phyloP scores from a whole-genome alignment of 2,113 vertebrate genomes.

The Entomyzon cyanotis region DNA sequence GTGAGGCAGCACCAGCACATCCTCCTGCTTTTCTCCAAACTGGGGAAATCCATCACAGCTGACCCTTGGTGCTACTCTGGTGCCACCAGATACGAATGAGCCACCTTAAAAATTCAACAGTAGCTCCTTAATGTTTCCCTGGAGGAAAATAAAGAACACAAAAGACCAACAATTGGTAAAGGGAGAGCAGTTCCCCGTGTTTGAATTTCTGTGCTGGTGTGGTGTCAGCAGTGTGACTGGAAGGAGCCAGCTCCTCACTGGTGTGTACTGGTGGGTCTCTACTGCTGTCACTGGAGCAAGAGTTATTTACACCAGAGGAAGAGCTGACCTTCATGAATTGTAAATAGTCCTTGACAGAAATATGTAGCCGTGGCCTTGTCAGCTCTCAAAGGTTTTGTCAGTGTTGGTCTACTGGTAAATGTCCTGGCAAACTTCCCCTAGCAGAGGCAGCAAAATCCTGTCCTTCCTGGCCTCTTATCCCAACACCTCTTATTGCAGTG shows the following conservation, averaged over 20 bases:
- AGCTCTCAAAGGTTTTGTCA: slow-evolving; percentile 12
- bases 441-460: slow-evolving; percentile 3
- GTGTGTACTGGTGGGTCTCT: not conserved
- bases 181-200: not conserved
- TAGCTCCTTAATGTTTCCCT: not conserved
- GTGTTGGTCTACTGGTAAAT: not conserved
- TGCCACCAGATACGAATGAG: not conserved
- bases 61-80: not conserved
- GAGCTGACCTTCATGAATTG: slow-evolving; percentile 33
- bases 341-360: slow-evolving; percentile 43
- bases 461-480: not conserved
- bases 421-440: not conserved
- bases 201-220: not conserved
- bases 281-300: not conserved
- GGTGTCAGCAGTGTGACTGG: not conserved
- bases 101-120: not conserved
- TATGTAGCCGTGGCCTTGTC: slow-evolving; percentile 4
- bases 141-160: not conserved
- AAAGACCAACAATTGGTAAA: not conserved
- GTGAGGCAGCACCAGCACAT: not conserved
- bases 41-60: not conserved
- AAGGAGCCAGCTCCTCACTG: not conserved
- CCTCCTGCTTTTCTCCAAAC: not conserved
- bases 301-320: slow-evolving; percentile 45
- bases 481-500: rapidly evolving